Evolutionary conservation across 2,113 vertebrate species (phyloP), one percentile per base, ranked within the genome.

Genomic region (Gallinago jamesoni): DNA sequence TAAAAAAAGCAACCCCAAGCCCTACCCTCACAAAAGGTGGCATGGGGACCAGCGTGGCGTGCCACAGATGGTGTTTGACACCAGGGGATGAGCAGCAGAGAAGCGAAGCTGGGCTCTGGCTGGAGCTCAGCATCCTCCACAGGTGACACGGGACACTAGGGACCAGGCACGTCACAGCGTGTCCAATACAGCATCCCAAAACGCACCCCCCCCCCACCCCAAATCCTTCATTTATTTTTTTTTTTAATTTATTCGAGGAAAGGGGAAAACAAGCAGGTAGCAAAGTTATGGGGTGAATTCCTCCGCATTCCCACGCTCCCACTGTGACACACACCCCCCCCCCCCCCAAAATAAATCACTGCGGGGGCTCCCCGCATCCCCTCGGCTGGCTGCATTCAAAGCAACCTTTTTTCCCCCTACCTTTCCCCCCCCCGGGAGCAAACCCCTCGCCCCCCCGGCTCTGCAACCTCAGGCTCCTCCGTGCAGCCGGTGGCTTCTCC

Each of bases 111-210:
- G 23, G 79, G 64, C 21, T 69, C 48, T 48, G 80, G 64, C 82
- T 79, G 79, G 37, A 41, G 74, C 86, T 83, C 93, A 60, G 89
- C 45, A 7, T 90, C 86, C 97, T 97, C 98, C 97, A 98, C 98
- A 98, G 98, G 98, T 98, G 97, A 97, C 85, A 74, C 45, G 15
- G 1, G 39, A 53, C 56, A 1, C 39, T 67, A 59, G 41, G 50
- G 53, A 88, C 13, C 75, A 33, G 9, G 69, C 78, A 85, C 30
- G 8, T 24, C 23, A 57, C 76, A 31, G 47, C 50, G 0, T 1
- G 31, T 2, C 75, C 55, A 7, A 37, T 1, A 6, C 63, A 9
- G 70, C 84, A 63, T 13, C 62, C 31, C 62, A 9, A 39, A 81
- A 37, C 14, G 9, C 67, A 41, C 15, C 18, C 45, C 20, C 5